Evolutionary conservation across 2,113 vertebrate genomes (phyloP).

Genomic region (Cairina moschata): DNA sequence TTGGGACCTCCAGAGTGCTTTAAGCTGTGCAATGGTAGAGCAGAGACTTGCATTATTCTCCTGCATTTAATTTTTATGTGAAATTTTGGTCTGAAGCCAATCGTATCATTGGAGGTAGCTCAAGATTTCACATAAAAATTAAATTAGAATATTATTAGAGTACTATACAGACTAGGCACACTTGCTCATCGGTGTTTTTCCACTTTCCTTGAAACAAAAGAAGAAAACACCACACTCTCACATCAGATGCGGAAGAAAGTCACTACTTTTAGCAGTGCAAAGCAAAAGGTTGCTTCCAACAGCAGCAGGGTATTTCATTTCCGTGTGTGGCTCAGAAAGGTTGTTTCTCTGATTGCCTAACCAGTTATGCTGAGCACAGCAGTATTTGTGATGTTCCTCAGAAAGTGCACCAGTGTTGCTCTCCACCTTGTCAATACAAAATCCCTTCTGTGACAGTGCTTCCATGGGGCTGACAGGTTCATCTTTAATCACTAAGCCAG

Average conservation of each 20-base stretch:
- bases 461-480: not conserved
- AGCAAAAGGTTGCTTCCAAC: not conserved
- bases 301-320: not conserved
- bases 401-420: not conserved
- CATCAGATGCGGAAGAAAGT: not conserved
- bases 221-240: not conserved
- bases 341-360: not conserved
- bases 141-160: not conserved
- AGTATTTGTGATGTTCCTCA: not conserved
- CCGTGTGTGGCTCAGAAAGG: not conserved
- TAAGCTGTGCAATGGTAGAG: not conserved
- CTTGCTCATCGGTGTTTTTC: not conserved
- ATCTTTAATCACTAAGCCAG: not conserved
- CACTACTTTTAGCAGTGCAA: not conserved
- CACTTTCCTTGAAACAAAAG: not conserved
- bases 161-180: fast-evolving
- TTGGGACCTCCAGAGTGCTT: not conserved
- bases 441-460: not conserved
- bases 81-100: not conserved
- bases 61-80: not conserved
- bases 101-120: not conserved
- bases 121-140: not conserved
- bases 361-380: not conserved
- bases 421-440: not conserved
- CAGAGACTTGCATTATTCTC: not conserved